Evolutionary conservation across 1,140 invertebrate genomes (phyloP), one percentile per base, ranked within the genome.

Genomic region (Goniozus legneri): DNA sequence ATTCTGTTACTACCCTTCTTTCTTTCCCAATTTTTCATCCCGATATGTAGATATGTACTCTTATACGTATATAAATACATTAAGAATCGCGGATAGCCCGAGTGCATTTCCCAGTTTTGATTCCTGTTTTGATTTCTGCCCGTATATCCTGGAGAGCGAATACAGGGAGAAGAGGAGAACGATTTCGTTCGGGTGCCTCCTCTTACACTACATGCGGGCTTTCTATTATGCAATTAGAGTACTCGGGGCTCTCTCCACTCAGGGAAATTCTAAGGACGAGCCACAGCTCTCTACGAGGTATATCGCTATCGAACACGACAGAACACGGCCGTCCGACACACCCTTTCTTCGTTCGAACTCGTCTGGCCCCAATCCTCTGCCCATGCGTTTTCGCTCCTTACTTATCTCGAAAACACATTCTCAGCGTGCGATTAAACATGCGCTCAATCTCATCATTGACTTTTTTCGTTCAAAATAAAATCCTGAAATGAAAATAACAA

Each of bases 231-330:
- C 71, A 72, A 72, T 75, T 72, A 73, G 64, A 67, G 63, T 58
- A 55, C 54, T 52, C 52, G 62, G n/a, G n/a, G n/a, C n/a, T n/a
- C n/a, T n/a, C n/a, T n/a, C n/a, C n/a, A n/a, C 52, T 61, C 57
- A 44, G 47, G 58, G 58, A 61, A 67, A 70, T 70, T 69, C 65
- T 65, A 69, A 72, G 68, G 68, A n/a, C n/a, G 67, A 70, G 41
- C 54, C 60, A 58, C 56, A 62, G 56, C 57, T 58, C 60, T n/a
- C n/a, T n/a, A n/a, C n/a, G 67, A 69, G 66, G 67, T 71, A 73
- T 71, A 73, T 72, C 68, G 65, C 64, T 70, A 75, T 75, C 71
- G 71, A 67, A 73, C 72, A 72, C 71, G 72, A 72, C 71, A 73
- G 72, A 65, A 75, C 71, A 75, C 60, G 71, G 56, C 69, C 67